Base-by-base conservation (phyloP, 2,797 vertebrate species). In the Miichthys miiuy region DNA sequence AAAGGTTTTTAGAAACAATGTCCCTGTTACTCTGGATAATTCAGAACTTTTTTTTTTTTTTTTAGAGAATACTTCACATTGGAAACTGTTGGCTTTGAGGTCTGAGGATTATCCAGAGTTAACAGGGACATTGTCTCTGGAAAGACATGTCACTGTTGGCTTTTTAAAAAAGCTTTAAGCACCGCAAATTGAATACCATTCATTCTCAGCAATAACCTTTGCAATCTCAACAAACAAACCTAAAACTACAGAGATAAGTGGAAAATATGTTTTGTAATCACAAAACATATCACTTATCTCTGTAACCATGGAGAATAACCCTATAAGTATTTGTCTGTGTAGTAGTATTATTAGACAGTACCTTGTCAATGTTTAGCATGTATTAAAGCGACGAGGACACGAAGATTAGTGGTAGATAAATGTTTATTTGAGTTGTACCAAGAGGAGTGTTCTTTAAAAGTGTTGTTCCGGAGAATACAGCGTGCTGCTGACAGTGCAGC, bases 161-260 rank as follows among this genome's bases (percentile, higher is more conserved):
- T 38, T 46, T 63, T 25, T 38, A 18, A 46, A 44, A 42, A 61
- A 34, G 18, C 23, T 62, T 48, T 46, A 34, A 55, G 5, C 58
- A 50, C 38, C 38, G 6, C 69, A 73, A 44, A 20, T 65, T 9
- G 25, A 68, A 71, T 44, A 48, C 16, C 13, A 25, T 46, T 51
- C 16, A 57, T 62, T 48, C 41, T 54, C 9, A 21, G 52, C 42
- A 44, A 75, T 63, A 30, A 51, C 25, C 9, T 34, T 21, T 0
- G 21, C 41, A 68, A 44, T 68, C 62, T 63, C 38, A 65, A 27
- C 46, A 61, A 66, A 65, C 30, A 56, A 68, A 75, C 63, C 14
- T 34, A 23, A 58, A 55, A 38, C 23, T 64, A 20, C 12, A 55
- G 16, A 6, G 16, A 7, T 41, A 30, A 48, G 0, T 0, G 46